Conservation (phyloP, 2,797 vertebrate genomes). For the Potorous gilbertii region DNA sequence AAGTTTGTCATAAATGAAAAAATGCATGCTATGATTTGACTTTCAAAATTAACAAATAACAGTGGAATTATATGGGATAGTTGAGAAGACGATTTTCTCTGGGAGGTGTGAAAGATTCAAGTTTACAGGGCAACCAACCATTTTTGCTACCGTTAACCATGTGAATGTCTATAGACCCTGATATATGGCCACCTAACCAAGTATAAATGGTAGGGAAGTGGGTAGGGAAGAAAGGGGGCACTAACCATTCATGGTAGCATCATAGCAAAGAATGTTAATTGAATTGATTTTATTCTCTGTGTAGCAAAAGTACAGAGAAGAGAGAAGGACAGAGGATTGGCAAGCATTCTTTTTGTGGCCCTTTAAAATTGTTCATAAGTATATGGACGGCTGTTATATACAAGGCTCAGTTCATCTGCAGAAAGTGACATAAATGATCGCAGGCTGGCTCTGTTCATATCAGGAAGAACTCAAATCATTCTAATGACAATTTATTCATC, state of each 20-base stretch:
- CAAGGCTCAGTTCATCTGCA: neutral
- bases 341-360: neutral
- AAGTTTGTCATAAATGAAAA: constrained; percentile 31
- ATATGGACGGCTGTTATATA: neutral
- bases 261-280: neutral
- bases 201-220: neutral
- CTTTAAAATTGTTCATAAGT: neutral
- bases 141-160: constrained; percentile 10
- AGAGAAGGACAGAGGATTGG: neutral
- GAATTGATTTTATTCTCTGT: constrained; percentile 22
- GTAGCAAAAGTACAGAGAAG: neutral
- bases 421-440: neutral
- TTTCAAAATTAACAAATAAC: constrained; percentile 41
- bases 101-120: neutral
- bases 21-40: neutral
- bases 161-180: neutral
- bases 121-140: neutral
- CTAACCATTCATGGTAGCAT: neutral
- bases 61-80: neutral
- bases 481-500: neutral
- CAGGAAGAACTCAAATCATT: neutral
- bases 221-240: neutral
- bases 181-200: neutral
- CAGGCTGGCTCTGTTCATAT: neutral
- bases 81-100: constrained; percentile 5